Evolutionary conservation across 1,140 invertebrate genomes (phyloP).

Genomic region (Aphelinus atriplicis): DNA sequence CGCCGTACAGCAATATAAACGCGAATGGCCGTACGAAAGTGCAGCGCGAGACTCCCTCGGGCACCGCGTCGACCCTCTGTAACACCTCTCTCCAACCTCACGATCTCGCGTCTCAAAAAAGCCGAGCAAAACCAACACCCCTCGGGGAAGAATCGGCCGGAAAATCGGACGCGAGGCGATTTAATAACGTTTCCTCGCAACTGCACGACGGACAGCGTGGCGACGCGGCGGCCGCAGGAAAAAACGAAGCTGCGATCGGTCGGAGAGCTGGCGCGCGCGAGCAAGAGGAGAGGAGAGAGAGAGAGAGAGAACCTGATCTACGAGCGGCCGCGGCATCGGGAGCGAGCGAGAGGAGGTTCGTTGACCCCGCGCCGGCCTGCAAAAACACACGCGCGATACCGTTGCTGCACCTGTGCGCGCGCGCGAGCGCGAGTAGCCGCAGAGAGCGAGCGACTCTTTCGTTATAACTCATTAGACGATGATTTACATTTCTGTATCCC

Average conservation of each 20-base stretch:
- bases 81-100: no score
- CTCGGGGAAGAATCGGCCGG: no score
- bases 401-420: slow-evolving; percentile 53
- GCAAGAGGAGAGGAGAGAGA: neutral
- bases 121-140: no score
- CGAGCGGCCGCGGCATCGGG: neutral
- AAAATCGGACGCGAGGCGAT: no score
- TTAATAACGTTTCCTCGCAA: no score
- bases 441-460: slow-evolving; percentile 31
- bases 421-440: slow-evolving; percentile 5
- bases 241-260: neutral
- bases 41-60: no score
- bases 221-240: neutral
- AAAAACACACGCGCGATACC: slow-evolving; percentile 64
- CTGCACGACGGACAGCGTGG: no score
- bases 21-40: no score
- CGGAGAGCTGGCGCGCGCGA: neutral
- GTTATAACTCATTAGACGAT: slow-evolving; percentile 39
- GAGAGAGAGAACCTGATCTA: neutral
- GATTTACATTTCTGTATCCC: slow-evolving; percentile 35
- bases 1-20: no score
- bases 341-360: slow-evolving; percentile 38
- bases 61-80: no score
- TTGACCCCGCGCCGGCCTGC: slow-evolving; percentile 41
- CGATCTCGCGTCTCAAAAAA: no score